Percentiles rank a stretch among this genome's conserved stretches.
phyloP scores from a whole-genome alignment of 1,140 invertebrate genomes.

The Drosophila cardini region DNA sequence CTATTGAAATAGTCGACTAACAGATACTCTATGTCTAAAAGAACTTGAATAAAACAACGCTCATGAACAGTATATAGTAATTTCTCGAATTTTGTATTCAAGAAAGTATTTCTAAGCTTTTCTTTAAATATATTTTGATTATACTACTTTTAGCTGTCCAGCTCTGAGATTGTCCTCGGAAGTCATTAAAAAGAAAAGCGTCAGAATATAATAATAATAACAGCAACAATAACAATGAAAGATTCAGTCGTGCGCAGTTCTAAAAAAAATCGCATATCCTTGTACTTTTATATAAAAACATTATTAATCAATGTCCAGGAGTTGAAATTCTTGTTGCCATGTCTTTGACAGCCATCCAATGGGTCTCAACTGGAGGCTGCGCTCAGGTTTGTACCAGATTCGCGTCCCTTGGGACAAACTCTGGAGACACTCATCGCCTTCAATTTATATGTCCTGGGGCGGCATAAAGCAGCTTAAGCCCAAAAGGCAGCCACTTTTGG shows the following conservation, averaged over 20 bases:
- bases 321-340: slow-evolving; percentile 55
- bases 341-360: slow-evolving; percentile 63
- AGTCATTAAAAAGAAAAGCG: slow-evolving; percentile 71
- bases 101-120: no score
- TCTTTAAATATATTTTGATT: no score
- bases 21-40: slow-evolving; percentile 3
- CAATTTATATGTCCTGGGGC: slow-evolving; percentile 19
- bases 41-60: no score
- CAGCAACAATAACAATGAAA: slow-evolving; percentile 55
- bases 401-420: slow-evolving; percentile 64
- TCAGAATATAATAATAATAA: slow-evolving; percentile 60
- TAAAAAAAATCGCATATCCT: slow-evolving; percentile 57
- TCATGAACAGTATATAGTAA: no score
- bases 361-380: slow-evolving; percentile 36
- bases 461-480: slow-evolving; percentile 70
- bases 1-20: neutral
- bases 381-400: slow-evolving; percentile 55
- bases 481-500: slow-evolving; percentile 51
- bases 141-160: no score
- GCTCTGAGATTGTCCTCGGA: slow-evolving; percentile 26
- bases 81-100: no score
- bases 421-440: slow-evolving; percentile 27
- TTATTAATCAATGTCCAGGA: slow-evolving; percentile 81
- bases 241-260: slow-evolving; percentile 65
- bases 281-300: slow-evolving; percentile 69